These are phyloP conservation scores for Drosophila siamana DNA, from an alignment of 2,888 invertebrate genomes.

Conservation along the genomic window DNA sequence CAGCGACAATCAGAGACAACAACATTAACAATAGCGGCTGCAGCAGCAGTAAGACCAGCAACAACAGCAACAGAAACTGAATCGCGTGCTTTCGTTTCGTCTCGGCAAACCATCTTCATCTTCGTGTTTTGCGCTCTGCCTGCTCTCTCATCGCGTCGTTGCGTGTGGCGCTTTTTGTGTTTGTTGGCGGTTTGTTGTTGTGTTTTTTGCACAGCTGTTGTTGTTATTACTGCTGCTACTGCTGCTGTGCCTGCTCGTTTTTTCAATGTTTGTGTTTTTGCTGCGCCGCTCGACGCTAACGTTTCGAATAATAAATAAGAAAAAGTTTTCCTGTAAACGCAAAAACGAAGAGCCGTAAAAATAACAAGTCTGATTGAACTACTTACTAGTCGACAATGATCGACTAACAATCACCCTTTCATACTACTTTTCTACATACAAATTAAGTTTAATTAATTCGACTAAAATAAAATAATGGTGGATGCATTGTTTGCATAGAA, in stretches of 20 bases:
- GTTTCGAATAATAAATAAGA: slow-evolving; percentile 84
- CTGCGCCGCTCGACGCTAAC: slow-evolving; percentile 51
- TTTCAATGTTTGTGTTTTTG: slow-evolving; percentile 71
- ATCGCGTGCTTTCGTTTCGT: slow-evolving; percentile 62
- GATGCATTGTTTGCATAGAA: too few species aligned
- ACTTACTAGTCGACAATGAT: neutral
- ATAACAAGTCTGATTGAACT: slow-evolving; percentile 44
- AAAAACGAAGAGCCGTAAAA: slow-evolving; percentile 59
- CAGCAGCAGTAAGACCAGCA: slow-evolving; percentile 22
- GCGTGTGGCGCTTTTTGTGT: slow-evolving; percentile 29
- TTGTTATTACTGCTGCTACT: slow-evolving; percentile 12
- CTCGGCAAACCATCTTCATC: slow-evolving; percentile 49
- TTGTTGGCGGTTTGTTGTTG: slow-evolving; percentile 8
- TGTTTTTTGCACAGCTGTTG: slow-evolving; percentile 11
- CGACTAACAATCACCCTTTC: neutral
- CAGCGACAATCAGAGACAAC: slow-evolving; percentile 31
- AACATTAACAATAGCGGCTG: slow-evolving; percentile 18
- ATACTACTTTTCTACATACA: too few species aligned
- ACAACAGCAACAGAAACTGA: slow-evolving; percentile 34
- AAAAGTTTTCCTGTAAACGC: slow-evolving; percentile 81
- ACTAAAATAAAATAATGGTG: too few species aligned
- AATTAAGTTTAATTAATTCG: too few species aligned
- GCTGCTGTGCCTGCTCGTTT: slow-evolving; percentile 58
- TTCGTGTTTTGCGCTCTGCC: slow-evolving; percentile 52
- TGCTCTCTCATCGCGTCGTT: slow-evolving; percentile 44